phyloP scores from a whole-genome alignment of 1,140 invertebrate species.

The Formica exsecta region DNA sequence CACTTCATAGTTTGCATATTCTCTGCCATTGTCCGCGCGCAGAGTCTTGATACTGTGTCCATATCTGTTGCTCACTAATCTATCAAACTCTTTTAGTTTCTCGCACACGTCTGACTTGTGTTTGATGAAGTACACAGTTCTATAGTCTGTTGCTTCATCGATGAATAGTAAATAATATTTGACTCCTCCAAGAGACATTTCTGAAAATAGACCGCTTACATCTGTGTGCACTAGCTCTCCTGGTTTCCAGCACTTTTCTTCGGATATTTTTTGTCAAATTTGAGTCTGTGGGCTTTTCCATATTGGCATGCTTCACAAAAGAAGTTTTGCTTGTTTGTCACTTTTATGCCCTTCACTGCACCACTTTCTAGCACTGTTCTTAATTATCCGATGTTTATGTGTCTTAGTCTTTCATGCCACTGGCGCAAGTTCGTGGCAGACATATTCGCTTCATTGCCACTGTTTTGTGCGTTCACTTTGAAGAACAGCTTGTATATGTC shows the following conservation, averaged over 20 bases:
- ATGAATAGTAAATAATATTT: not conserved
- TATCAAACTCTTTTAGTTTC: conserved; percentile 63
- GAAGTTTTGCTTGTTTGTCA: not conserved
- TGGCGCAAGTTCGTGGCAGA: no score
- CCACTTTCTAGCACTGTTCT: not conserved
- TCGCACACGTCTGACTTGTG: conserved; percentile 66
- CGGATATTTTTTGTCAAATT: no score
- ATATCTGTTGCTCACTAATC: no score
- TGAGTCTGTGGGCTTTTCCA: conserved; percentile 39
- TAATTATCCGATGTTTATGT: no score
- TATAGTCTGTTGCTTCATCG: conserved; percentile 3
- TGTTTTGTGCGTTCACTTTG: no score
- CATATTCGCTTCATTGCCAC: no score
- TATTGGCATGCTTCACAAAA: conserved; percentile 65
- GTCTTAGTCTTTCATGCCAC: no score
- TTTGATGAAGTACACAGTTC: conserved; percentile 60
- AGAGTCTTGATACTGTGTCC: no score
- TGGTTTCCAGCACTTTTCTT: not conserved
- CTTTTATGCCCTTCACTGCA: no score
- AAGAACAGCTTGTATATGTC: no score
- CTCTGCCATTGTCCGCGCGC: no score
- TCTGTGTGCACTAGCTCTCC: not conserved
- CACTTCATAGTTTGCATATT: no score
- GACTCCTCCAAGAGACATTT: conserved; percentile 13
- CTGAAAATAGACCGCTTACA: not conserved